Base-by-base conservation (phyloP, 1,140 invertebrate species). In the Diprion similis region DNA sequence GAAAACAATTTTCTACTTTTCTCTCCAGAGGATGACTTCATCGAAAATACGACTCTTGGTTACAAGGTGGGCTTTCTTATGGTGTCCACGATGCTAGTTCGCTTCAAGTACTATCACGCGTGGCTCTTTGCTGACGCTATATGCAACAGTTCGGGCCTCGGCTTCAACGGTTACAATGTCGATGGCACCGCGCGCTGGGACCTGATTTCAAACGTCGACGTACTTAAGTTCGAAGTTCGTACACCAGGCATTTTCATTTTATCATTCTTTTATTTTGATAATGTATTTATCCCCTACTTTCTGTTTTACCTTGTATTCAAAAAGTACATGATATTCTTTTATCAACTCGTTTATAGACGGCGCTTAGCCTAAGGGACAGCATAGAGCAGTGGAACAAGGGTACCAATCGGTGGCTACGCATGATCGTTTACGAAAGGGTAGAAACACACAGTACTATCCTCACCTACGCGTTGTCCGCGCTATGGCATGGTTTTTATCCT, bases 401-500 rank as follows among this genome's bases (percentile, higher is more conserved):
- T 74, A 99, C 97, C 17, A 96, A 96, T 87, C 87, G 90, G 77
- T 99, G 97, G 97, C 89, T 99, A 47, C 91, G 97, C 71, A 90
- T 92, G 76, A 90, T 97, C 10, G 95, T 96, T 74, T 99, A 98
- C 87, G 95, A 97, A 79, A 91, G 97, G 78, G 89, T 89, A 24
- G 88, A 89, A 48, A 88, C 87, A 68, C 89, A 91, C 79, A 89
- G 91, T 77, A 93, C 92, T 48, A 77, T 93, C 13, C 89, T 93
- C 67, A 98, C 97, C 1, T 99, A 97, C 87, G 87, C 92, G 1
- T 89, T 98, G 67, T 98, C 96, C 37, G 97, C 97, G 17, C 83
- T 99, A 24, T 99, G 98, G 98, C 98, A 99, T 89, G 98, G 96
- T 72, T 98, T 98, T 86, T 97, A 98, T 89, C 97, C 97, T 8